Evolutionary conservation across 1,140 invertebrate species (phyloP).

Genomic region (Hermetia illucens): DNA sequence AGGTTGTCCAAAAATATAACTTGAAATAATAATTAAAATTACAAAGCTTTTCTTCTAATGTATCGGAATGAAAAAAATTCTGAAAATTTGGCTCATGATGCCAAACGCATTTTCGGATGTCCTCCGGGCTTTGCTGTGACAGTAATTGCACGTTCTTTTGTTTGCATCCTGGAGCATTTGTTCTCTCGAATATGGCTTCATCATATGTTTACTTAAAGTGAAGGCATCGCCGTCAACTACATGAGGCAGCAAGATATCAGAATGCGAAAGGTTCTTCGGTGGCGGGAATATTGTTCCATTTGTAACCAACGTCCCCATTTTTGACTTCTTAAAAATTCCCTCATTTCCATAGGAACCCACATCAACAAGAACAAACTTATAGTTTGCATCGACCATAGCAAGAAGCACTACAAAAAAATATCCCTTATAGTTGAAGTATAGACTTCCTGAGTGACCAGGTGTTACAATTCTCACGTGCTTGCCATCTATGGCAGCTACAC

Average conservation of each 20-base stretch:
- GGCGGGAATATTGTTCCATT: constrained; percentile 1
- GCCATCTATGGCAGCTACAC: constrained; percentile 26
- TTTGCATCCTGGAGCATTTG: constrained; percentile 14
- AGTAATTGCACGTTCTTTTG: no score
- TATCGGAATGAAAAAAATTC: not conserved
- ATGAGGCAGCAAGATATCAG: constrained; percentile 15
- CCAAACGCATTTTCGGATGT: constrained; percentile 33
- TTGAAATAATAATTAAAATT: no score
- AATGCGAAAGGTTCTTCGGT: constrained; percentile 12
- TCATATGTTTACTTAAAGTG: no score
- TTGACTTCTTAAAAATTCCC: constrained; percentile 23
- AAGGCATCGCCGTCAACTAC: constrained; percentile 33
- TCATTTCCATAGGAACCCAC: constrained; percentile 32
- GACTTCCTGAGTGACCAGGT: constrained; percentile 18
- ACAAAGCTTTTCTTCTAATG: no score
- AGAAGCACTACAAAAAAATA: constrained; percentile 31
- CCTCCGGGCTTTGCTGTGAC: no score
- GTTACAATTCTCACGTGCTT: constrained; percentile 19
- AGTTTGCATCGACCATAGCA: constrained; percentile 32
- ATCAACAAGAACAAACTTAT: constrained; percentile 30
- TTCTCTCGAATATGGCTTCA: constrained; percentile 27
- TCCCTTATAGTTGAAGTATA: constrained; percentile 33
- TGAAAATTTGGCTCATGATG: constrained; percentile 10
- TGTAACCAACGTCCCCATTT: not conserved
- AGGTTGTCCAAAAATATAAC: no score